Conservation (phyloP, 2,797 vertebrate species). For the Ambastaia sidthimunki region DNA sequence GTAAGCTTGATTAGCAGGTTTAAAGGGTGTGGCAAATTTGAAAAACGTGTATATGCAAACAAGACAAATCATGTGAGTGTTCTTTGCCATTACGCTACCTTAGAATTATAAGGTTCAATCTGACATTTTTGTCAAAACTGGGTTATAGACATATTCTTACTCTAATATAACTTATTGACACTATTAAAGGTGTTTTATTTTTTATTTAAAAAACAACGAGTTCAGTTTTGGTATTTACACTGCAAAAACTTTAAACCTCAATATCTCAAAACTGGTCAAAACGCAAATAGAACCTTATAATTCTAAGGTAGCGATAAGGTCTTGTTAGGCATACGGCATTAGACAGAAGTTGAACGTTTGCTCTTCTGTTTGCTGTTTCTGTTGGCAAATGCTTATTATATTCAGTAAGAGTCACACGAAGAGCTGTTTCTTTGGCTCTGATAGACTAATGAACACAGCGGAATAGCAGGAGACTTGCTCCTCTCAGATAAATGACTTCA, state of each 20-base stretch:
- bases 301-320: too few species aligned
- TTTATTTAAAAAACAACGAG: too few species aligned
- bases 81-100: not conserved
- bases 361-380: slow-evolving; percentile 20
- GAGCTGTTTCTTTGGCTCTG: slow-evolving; percentile 65
- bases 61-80: not conserved
- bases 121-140: too few species aligned
- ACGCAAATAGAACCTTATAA: too few species aligned
- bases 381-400: slow-evolving; percentile 73
- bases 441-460: slow-evolving; percentile 80
- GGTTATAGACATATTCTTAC: too few species aligned
- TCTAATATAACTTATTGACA: too few species aligned
- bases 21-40: not conserved
- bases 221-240: too few species aligned
- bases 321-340: too few species aligned
- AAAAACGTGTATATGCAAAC: not conserved
- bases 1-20: not conserved
- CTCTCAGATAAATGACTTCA: slow-evolving; percentile 82
- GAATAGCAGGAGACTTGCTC: slow-evolving; percentile 77
- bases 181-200: too few species aligned
- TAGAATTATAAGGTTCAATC: too few species aligned
- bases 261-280: too few species aligned
- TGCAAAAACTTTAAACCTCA: too few species aligned
- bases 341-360: slow-evolving; percentile 22
- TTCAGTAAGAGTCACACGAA: slow-evolving; percentile 69